Conservation (phyloP, 1,140 invertebrate species). For the Drosophila chauvacae region DNA sequence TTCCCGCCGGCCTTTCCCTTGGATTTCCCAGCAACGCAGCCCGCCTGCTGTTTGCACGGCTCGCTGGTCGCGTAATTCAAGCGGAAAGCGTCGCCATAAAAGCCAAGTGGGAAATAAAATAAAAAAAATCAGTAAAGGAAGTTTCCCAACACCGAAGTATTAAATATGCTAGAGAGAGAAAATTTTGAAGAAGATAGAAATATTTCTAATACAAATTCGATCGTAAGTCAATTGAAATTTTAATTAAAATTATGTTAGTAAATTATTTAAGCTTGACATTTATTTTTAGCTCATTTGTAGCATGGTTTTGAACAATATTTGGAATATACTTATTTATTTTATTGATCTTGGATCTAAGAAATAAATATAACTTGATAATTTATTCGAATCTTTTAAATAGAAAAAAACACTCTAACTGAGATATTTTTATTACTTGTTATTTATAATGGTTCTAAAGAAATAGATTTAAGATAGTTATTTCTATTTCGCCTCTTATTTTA, state of each 20-base stretch:
- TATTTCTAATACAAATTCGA: too few relatives aligned
- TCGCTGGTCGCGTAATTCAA: slow-evolving; percentile 77
- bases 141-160: not conserved
- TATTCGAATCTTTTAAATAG: not conserved
- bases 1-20: slow-evolving; percentile 4
- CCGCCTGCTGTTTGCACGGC: slow-evolving; percentile 48
- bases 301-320: too few relatives aligned
- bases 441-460: not conserved
- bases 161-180: not conserved
- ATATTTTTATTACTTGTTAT: not conserved
- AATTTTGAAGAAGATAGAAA: not conserved
- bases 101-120: slow-evolving; percentile 57
- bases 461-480: not conserved
- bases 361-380: too few relatives aligned
- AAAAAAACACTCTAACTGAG: rapidly evolving
- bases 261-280: too few relatives aligned
- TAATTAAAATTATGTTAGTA: too few relatives aligned
- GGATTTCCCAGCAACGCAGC: slow-evolving; percentile 5
- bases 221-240: not conserved
- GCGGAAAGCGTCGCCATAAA: slow-evolving; percentile 78
- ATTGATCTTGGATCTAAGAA: too few relatives aligned
- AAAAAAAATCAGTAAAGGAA: slow-evolving; percentile 10
- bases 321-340: not conserved
- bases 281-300: too few relatives aligned
- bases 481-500: not conserved